Evolutionary conservation across 2,888 invertebrate species (phyloP), one percentile per base, ranked within the genome.

Genomic region (Hirtodrosophila duncani): DNA sequence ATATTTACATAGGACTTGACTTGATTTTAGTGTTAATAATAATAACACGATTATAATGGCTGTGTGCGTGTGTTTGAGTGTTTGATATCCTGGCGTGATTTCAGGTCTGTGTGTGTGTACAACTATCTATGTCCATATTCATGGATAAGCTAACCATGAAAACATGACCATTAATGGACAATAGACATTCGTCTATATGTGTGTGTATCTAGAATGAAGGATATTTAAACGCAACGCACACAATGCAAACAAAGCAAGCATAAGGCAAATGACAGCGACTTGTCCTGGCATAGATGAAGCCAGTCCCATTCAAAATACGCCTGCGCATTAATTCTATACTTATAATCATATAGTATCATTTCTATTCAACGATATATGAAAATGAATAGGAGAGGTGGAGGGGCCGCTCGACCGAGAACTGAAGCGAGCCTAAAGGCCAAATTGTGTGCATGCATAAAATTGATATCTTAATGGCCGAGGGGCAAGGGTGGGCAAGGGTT

Each of bases 121-220:
- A 38, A 41, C 46, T 51, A n/a, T n/a, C n/a, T 14, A 13, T 62
- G 45, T 59, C 46, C 46, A 51, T 45, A 70, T 65, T 67, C 69
- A 66, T 70, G 70, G 55, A 56, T 38, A 64, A 58, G 59, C 63
- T 56, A 70, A 56, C 63, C 67, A 66, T 59, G 52, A 58, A 64
- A 64, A 58, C 72, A 71, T 58, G 50, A 49, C 51, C 72, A 72
- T 72, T 69, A 72, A 68, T 68, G 74, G 66, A 63, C 45, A 60
- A 46, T 52, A 59, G 55, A 44, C 56, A 56, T 39, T 39, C 39
- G 48, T 46, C 42, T 42, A 62, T 59, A 69, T n/a, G n/a, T n/a
- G n/a, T n/a, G n/a, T n/a, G n/a, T n/a, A 57, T 72, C 61, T 46
- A 59, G 51, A 61, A 31, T 37, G 23, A 50, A 46, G 31, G 48